phyloP scores from a whole-genome alignment of 2,797 vertebrate genomes.

The Anableps anableps region DNA sequence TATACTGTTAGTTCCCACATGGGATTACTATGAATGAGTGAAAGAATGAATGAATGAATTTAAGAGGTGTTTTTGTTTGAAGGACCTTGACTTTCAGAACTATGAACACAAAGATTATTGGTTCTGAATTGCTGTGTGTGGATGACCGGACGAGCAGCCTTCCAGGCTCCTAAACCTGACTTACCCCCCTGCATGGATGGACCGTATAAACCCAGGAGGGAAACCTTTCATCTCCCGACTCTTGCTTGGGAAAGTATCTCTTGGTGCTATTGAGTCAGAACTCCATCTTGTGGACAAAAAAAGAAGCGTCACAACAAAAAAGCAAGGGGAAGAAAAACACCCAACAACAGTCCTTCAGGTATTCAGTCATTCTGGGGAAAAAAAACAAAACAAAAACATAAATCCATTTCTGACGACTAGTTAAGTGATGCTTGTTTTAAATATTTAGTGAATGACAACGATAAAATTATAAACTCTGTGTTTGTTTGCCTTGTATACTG shows the following conservation, averaged over 20 bases:
- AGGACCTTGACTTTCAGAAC: constrained; percentile 40
- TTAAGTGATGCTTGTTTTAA: constrained; percentile 84
- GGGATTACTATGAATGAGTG: constrained; percentile 30
- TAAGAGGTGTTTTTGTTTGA: constrained; percentile 29
- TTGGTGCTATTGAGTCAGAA: constrained; percentile 78
- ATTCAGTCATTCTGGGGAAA: constrained; percentile 68
- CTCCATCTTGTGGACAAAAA: constrained; percentile 67
- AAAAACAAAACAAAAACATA: constrained; percentile 52
- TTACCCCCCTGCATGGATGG: constrained; percentile 40
- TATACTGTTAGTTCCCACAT: constrained; percentile 24
- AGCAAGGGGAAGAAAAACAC: constrained; percentile 3
- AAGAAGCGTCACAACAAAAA: constrained; percentile 36
- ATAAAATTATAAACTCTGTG: constrained; percentile 78
- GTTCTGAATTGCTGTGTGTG: constrained; percentile 32
- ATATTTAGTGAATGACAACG: constrained; percentile 85
- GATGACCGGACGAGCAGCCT: constrained; percentile 29
- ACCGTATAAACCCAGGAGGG: constrained; percentile 18
- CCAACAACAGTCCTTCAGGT: constrained; percentile 71
- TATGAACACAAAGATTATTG: constrained; percentile 1
- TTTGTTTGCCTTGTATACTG: constrained; percentile 86
- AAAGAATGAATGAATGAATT: constrained; percentile 13
- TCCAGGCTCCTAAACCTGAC: constrained; percentile 40
- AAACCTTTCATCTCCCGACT: constrained; percentile 44
- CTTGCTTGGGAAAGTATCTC: constrained; percentile 58
- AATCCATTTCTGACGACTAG: constrained; percentile 73